These are phyloP conservation scores for Urophycis tenuis DNA, from an alignment of 2,797 vertebrate genomes.

Conservation along the genomic window DNA sequence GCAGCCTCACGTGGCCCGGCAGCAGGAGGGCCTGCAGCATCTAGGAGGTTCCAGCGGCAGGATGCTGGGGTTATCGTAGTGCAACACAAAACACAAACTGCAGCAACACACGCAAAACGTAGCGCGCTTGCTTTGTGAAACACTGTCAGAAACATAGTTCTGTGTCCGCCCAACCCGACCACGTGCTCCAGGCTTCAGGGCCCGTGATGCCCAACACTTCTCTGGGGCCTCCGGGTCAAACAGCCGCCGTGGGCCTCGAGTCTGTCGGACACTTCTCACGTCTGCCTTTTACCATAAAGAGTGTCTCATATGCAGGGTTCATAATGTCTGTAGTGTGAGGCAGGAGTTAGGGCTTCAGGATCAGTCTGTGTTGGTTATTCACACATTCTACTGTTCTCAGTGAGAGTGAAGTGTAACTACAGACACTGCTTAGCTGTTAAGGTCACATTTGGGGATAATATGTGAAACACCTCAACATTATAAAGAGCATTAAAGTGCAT, in stretches of 20 bases:
- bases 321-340: background rate
- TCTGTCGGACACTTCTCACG: too few species aligned
- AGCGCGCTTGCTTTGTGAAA: too few species aligned
- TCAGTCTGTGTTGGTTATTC: background rate
- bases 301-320: too few species aligned
- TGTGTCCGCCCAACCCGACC: too few species aligned
- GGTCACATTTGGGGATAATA: background rate
- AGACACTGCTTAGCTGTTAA: background rate
- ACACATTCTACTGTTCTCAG: background rate
- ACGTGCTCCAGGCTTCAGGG: too few species aligned
- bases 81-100: too few species aligned
- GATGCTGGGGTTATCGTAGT: background rate
- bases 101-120: too few species aligned
- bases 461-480: background rate
- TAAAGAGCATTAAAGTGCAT: background rate
- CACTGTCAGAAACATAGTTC: too few species aligned
- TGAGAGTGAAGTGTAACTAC: background rate
- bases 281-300: too few species aligned
- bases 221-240: too few species aligned
- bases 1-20: slow-evolving; percentile 62
- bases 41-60: slow-evolving; percentile 39
- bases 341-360: background rate
- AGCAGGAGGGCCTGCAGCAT: slow-evolving; percentile 66
- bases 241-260: too few species aligned
- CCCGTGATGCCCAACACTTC: too few species aligned